Evolutionary conservation across 2,113 vertebrate species (phyloP), one percentile per base, ranked within the genome.

Genomic region (Bufo bufo): DNA sequence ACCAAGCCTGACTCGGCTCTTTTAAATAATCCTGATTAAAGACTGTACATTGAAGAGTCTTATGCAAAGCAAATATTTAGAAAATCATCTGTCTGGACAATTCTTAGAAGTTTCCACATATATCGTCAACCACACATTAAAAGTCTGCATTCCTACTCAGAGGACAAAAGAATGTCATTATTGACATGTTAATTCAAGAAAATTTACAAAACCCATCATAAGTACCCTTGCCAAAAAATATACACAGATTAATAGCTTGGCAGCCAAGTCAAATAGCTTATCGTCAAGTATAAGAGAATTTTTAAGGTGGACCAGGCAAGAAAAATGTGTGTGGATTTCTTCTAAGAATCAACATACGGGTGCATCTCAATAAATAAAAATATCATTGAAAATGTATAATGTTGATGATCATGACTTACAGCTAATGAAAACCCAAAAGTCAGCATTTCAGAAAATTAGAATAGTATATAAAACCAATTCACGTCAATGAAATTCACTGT

Each of bases 111-210:
- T 80, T 66, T 80, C 47, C n/a, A 87, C 61, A 87, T 80, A 56
- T 80, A 79, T 87, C 77, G 71, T 87, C 77, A 69, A 65, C 75
- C 33, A n/a, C 43, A 63, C 43, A 85, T 80, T 50, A 87, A 87
- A 80, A 52, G 19, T 52, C 59, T 66, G 11, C 13, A 66, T 47
- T 66, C 16, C 77, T n/a, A 71, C 9, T 10, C 33, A 87, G 65
- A 72, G 71, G 50, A 86, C 77, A 72, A 49, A 87, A 72, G 85
- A 87, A 87, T 87, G 85, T 58, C 45, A 87, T 87, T 81, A 80
- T 87, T 87, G 85, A 87, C 85, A 63, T 80, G 63, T 72, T 87
- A 45, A 81, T 80, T 87, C 77, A 80, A 87, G 81, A 77, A 81
- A 63, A 80, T 87, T 81, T 47, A 47, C 47, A 87, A 63, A 87